These are phyloP conservation scores for Cinara cedri DNA, from an alignment of 2,888 invertebrate genomes.

Conservation along the genomic window DNA sequence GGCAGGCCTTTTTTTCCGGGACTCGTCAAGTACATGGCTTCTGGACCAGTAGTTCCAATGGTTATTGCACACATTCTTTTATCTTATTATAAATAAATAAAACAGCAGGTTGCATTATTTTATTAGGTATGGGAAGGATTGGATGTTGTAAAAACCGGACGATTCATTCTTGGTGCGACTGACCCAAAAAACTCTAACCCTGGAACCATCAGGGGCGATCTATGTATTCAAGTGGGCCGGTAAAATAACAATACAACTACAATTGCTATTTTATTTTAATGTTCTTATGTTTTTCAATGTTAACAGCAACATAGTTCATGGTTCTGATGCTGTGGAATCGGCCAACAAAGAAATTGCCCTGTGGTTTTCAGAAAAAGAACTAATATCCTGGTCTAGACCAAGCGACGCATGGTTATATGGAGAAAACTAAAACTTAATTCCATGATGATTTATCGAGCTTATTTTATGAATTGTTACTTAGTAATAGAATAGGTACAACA, in stretches of 20 bases:
- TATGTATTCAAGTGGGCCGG: conserved; percentile 90
- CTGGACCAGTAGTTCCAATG: conserved; percentile 93
- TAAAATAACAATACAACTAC: conserved; percentile 57
- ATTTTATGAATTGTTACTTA: neutral
- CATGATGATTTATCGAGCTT: neutral
- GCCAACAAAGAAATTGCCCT: conserved; percentile 94
- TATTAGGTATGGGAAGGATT: conserved; percentile 90
- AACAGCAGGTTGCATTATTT: conserved; percentile 10
- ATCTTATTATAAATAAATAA: neutral
- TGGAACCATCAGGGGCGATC: conserved; percentile 97
- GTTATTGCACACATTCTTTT: conserved; percentile 63
- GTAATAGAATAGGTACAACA: neutral
- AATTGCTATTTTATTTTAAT: neutral
- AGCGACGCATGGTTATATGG: conserved; percentile 91
- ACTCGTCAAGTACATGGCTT: conserved; percentile 92
- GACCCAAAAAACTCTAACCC: conserved; percentile 94
- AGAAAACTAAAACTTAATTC: conserved; percentile 60
- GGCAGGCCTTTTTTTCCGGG: conserved; percentile 92
- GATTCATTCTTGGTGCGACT: conserved; percentile 95
- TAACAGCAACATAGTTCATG: conserved; percentile 90
- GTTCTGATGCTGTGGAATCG: conserved; percentile 94
- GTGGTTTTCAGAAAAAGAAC: conserved; percentile 90
- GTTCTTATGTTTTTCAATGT: conserved; percentile 54
- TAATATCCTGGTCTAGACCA: conserved; percentile 83
- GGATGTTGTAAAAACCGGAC: conserved; percentile 91